phyloP scores from a whole-genome alignment of 2,113 vertebrate species.

The Loxodonta africana region DNA sequence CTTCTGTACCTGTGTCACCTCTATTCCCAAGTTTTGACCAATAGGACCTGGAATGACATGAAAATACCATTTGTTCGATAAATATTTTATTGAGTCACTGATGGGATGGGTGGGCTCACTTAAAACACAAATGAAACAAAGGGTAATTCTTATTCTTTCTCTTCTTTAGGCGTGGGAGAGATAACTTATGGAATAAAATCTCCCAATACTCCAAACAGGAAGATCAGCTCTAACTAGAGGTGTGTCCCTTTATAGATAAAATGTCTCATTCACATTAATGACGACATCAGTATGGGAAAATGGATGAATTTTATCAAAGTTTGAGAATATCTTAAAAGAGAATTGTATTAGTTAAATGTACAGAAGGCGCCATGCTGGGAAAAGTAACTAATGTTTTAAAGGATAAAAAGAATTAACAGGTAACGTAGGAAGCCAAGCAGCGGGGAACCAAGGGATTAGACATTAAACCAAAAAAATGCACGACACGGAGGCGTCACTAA shows the following conservation, averaged over 20 bases:
- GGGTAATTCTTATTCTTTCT: background rate
- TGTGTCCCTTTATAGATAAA: background rate
- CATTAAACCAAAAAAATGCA: background rate
- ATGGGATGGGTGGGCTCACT: background rate
- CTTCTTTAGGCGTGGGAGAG: background rate
- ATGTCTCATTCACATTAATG: background rate
- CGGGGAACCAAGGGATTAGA: background rate
- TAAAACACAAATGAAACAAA: background rate
- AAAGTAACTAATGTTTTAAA: background rate
- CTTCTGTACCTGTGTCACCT: background rate
- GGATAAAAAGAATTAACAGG: background rate
- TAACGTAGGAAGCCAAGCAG: background rate
- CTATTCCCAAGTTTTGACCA: background rate
- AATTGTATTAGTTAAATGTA: background rate
- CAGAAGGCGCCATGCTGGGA: background rate
- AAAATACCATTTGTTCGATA: background rate
- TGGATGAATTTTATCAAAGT: background rate
- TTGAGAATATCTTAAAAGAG: background rate
- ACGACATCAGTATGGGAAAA: background rate
- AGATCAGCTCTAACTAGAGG: background rate
- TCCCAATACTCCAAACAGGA: background rate
- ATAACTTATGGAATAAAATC: background rate
- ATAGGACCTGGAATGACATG: background rate
- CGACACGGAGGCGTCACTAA: accelerated
- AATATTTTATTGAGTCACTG: background rate